These are phyloP conservation scores for Drosophila lacicola DNA, from an alignment of 2,888 invertebrate species.

Conservation along the genomic window DNA sequence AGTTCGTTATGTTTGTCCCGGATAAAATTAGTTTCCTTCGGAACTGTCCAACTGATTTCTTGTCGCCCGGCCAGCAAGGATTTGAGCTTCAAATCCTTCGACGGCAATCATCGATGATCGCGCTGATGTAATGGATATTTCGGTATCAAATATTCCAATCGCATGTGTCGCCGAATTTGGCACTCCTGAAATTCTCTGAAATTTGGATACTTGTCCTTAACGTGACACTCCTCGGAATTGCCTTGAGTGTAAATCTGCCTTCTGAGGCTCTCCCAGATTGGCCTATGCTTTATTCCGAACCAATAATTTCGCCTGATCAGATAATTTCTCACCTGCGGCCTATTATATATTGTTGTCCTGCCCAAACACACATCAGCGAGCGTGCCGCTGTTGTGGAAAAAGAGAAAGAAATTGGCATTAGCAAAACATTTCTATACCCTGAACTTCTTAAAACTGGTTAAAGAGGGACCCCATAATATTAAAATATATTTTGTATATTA, in stretches of 20 bases:
- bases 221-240: conserved; percentile 27
- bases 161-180: conserved; percentile 18
- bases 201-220: not conserved
- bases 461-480: too few relatives aligned
- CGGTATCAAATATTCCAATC: conserved; percentile 27
- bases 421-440: too few relatives aligned
- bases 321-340: not conserved
- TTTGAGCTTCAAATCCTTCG: too few relatives aligned
- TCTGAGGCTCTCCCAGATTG: conserved; percentile 9
- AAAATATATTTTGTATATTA: too few relatives aligned
- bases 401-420: not conserved
- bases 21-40: not conserved
- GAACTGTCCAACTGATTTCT: not conserved
- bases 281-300: not conserved
- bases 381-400: not conserved
- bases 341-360: conserved; percentile 21
- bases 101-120: not conserved
- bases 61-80: not conserved
- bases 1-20: too few relatives aligned
- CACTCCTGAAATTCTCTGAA: conserved; percentile 8
- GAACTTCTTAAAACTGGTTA: too few relatives aligned
- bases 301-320: not conserved
- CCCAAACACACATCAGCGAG: conserved; percentile 1
- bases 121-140: conserved; percentile 25
- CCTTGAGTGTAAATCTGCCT: not conserved